Conservation (phyloP, 2,888 invertebrate species). For the Apamea monoglypha region DNA sequence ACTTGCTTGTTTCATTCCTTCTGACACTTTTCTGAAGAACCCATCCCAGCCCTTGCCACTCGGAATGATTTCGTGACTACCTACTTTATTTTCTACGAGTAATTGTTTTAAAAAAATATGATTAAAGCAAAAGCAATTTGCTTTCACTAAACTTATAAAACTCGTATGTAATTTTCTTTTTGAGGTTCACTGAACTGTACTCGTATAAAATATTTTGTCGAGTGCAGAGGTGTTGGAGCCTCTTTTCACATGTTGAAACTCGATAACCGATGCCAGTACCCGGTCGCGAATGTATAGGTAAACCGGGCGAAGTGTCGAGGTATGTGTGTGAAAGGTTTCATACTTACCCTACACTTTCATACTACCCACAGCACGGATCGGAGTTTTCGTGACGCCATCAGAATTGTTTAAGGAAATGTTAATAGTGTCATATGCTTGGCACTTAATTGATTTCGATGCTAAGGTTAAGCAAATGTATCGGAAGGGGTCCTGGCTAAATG, state of each 20-base stretch:
- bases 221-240: not conserved
- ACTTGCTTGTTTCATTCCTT: not conserved
- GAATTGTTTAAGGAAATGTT: not conserved
- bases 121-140: not conserved
- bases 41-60: not conserved
- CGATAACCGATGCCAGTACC: not conserved
- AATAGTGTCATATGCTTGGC: not conserved
- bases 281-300: not conserved
- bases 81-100: not conserved
- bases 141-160: not conserved
- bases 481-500: not conserved
- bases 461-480: not conserved
- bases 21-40: not conserved
- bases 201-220: not conserved
- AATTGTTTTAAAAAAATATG: not conserved
- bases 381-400: not conserved
- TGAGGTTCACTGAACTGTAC: not conserved
- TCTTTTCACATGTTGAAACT: not conserved
- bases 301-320: too few relatives aligned
- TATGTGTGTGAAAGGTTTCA: not conserved
- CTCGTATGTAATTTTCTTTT: not conserved
- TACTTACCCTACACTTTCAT: not conserved
- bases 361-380: not conserved
- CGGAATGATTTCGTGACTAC: conserved; percentile 4
- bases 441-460: not conserved